These are phyloP conservation scores for Hirundichthys speculiger DNA, from an alignment of 2,113 vertebrate species.

Conservation along the genomic window DNA sequence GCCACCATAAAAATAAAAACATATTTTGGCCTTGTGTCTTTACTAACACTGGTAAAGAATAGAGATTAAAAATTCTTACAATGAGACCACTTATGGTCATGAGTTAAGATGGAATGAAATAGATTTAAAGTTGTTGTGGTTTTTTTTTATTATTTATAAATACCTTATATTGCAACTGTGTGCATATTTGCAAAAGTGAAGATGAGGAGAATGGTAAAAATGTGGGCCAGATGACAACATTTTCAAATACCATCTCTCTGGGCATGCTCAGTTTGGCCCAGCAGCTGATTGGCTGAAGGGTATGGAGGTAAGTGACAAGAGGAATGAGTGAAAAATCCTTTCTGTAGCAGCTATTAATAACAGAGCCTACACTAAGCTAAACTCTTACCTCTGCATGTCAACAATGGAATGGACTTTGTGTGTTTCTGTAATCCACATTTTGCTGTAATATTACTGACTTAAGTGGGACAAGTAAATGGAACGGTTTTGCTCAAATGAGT, in stretches of 20 bases:
- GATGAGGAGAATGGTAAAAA: neutral
- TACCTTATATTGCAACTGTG: too few relatives aligned
- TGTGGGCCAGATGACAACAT: constrained; percentile 19
- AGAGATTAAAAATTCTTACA: too few relatives aligned
- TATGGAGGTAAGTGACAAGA: constrained; percentile 13
- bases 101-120: too few relatives aligned
- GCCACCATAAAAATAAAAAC: too few relatives aligned
- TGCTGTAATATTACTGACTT: too few relatives aligned
- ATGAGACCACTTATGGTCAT: too few relatives aligned
- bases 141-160: too few relatives aligned
- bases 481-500: neutral
- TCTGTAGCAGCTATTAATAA: constrained; percentile 53
- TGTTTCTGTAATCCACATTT: neutral
- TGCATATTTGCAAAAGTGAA: too few relatives aligned
- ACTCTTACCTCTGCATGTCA: constrained; percentile 25
- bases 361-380: constrained; percentile 28
- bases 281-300: constrained; percentile 43
- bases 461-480: neutral
- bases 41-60: too few relatives aligned
- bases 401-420: constrained; percentile 15
- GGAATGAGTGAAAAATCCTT: constrained; percentile 26
- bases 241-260: neutral
- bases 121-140: too few relatives aligned
- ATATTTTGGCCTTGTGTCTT: too few relatives aligned
- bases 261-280: constrained; percentile 38